phyloP scores from a whole-genome alignment of 2,113 vertebrate genomes.

The Dascyllus trimaculatus region DNA sequence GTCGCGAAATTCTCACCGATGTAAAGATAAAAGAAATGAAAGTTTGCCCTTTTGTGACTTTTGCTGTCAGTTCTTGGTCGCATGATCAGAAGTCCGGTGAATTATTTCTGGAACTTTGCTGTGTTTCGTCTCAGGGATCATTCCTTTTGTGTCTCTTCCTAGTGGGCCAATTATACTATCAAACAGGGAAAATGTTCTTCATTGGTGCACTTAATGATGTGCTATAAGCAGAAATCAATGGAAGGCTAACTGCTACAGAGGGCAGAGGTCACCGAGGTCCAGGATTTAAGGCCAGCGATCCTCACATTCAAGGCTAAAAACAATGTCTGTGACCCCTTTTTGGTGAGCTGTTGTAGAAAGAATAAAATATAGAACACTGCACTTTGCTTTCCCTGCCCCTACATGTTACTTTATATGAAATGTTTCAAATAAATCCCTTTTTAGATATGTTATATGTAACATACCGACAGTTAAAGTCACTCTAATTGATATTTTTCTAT shows the following conservation, averaged over 20 bases:
- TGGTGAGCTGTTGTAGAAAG: not conserved
- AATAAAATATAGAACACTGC: not conserved
- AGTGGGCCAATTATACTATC: slow-evolving; percentile 78
- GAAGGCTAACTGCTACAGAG: slow-evolving; percentile 70
- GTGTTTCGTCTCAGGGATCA: not conserved
- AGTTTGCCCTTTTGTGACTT: not conserved
- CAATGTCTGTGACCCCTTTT: not conserved
- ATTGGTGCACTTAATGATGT: slow-evolving; percentile 62
- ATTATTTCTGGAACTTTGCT: too few species aligned
- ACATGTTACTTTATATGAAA: not conserved
- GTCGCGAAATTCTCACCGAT: not conserved
- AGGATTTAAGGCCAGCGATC: slow-evolving; percentile 80
- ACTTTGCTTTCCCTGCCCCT: too few species aligned
- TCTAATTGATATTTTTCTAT: too few species aligned
- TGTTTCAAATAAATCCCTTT: not conserved
- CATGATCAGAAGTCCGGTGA: not conserved
- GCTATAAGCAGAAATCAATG: slow-evolving; percentile 82
- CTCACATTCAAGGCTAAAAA: not conserved
- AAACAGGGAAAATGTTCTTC: slow-evolving; percentile 65
- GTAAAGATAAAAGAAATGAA: not conserved
- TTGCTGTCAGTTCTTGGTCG: not conserved
- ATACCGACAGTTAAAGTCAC: not conserved
- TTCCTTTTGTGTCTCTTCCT: slow-evolving; percentile 49
- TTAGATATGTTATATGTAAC: not conserved
- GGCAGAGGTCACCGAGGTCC: slow-evolving; percentile 83